phyloP scores from a whole-genome alignment of 92 coral and sea anemone genomes.

The Epizoanthus illoricatus region DNA sequence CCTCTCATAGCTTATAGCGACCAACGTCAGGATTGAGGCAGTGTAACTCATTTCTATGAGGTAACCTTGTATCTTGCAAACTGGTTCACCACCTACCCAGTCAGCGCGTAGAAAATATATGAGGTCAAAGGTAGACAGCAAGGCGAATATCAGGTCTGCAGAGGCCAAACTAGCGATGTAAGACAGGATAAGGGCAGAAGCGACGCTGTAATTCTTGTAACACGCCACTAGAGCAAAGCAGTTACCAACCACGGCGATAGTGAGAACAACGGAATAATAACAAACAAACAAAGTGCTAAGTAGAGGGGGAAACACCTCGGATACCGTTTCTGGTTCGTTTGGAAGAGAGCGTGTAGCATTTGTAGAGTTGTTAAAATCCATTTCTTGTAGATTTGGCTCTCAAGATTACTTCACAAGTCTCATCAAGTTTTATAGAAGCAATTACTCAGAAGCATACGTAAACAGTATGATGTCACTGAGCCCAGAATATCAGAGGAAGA shows the following conservation, averaged over 20 bases:
- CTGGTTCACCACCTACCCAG: constrained; percentile 71
- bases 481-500: no score
- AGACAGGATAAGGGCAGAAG: constrained; percentile 62
- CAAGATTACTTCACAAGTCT: background rate
- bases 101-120: constrained; percentile 60
- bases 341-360: constrained; percentile 17
- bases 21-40: constrained; percentile 71
- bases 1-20: constrained; percentile 77
- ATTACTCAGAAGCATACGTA: no score
- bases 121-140: constrained; percentile 72
- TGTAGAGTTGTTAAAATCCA: constrained; percentile 3
- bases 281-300: constrained; percentile 15
- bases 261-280: constrained; percentile 51
- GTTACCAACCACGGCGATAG: constrained; percentile 75
- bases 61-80: constrained; percentile 75
- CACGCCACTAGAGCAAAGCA: constrained; percentile 73
- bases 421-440: no score
- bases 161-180: constrained; percentile 78
- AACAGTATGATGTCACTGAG: no score
- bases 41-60: constrained; percentile 80
- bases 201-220: constrained; percentile 64
- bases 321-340: background rate
- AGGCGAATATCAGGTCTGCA: constrained; percentile 75
- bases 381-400: background rate
- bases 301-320: constrained; percentile 26